phyloP scores from a whole-genome alignment of 2,797 vertebrate genomes.

The Bradypodion ventrale region DNA sequence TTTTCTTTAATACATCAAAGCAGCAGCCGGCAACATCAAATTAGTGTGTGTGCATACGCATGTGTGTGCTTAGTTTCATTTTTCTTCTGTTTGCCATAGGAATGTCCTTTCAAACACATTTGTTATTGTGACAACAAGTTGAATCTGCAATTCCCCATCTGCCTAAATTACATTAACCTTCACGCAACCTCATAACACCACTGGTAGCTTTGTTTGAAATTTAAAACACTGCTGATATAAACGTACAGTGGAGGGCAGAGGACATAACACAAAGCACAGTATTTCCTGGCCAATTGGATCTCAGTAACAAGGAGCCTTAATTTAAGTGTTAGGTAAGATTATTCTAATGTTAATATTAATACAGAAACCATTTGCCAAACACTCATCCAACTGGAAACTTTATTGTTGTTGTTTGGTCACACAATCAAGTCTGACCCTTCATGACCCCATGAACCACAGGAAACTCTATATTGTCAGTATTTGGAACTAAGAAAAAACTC shows the following conservation, averaged over 20 bases:
- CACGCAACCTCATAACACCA: conserved; percentile 65
- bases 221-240: conserved; percentile 55
- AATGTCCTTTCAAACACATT: conserved; percentile 58
- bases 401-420: too few relatives aligned
- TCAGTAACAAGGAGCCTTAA: conserved; percentile 17
- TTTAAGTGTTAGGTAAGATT: neutral
- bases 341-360: conserved; percentile 20
- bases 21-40: conserved; percentile 14
- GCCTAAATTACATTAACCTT: conserved; percentile 76
- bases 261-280: conserved; percentile 29
- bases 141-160: conserved; percentile 74
- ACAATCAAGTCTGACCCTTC: too few relatives aligned
- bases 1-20: conserved; percentile 19
- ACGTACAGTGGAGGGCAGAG: conserved; percentile 12
- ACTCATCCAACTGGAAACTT: neutral
- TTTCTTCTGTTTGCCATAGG: conserved; percentile 55
- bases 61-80: conserved; percentile 43
- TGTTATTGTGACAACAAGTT: conserved; percentile 73
- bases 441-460: too few relatives aligned
- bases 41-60: conserved; percentile 14
- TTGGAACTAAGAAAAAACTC: rapidly evolving
- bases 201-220: conserved; percentile 62
- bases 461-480: neutral
- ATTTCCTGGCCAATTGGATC: conserved; percentile 16
- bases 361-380: neutral